phyloP scores from a whole-genome alignment of 2,888 invertebrate species.

The Limnephilus marmoratus region DNA sequence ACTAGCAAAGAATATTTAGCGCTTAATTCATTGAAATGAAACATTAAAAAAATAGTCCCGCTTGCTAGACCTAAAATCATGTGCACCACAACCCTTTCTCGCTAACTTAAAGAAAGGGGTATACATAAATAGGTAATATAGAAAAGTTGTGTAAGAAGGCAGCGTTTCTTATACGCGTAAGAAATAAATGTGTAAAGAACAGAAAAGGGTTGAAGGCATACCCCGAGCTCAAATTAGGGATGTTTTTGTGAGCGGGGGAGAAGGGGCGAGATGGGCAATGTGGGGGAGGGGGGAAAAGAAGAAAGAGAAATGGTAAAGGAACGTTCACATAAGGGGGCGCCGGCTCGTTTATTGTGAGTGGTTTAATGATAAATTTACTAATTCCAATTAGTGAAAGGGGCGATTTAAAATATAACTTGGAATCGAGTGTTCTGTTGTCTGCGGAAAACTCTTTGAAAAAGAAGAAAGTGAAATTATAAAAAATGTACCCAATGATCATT shows the following conservation, averaged over 20 bases:
- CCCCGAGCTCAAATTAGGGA: slow-evolving; percentile 66
- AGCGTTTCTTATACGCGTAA: slow-evolving; percentile 66
- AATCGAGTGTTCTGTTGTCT: background rate
- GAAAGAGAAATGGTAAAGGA: slow-evolving; percentile 57
- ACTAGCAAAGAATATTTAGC: background rate
- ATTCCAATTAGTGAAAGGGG: slow-evolving; percentile 42
- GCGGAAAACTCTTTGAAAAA: background rate
- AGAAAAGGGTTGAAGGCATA: slow-evolving; percentile 66
- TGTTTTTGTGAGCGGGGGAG: slow-evolving; percentile 61
- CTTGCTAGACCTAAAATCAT: slow-evolving; percentile 5
- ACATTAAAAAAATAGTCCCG: slow-evolving; percentile 11
- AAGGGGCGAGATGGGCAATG: slow-evolving; percentile 51
- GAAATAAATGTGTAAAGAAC: slow-evolving; percentile 67
- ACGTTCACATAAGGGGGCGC: slow-evolving; percentile 45
- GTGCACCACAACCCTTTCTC: slow-evolving; percentile 63
- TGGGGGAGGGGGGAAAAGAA: slow-evolving; percentile 37
- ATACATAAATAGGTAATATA: slow-evolving; percentile 66
- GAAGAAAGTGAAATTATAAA: background rate
- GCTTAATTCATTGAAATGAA: background rate
- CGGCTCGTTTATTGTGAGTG: slow-evolving; percentile 37
- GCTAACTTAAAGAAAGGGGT: slow-evolving; percentile 65
- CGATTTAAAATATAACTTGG: slow-evolving; percentile 33
- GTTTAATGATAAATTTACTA: slow-evolving; percentile 43
- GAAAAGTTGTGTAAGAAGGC: slow-evolving; percentile 66
- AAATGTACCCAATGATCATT: background rate